Base-by-base conservation (phyloP, 2,888 invertebrate species). In the Trisateles emortualis region DNA sequence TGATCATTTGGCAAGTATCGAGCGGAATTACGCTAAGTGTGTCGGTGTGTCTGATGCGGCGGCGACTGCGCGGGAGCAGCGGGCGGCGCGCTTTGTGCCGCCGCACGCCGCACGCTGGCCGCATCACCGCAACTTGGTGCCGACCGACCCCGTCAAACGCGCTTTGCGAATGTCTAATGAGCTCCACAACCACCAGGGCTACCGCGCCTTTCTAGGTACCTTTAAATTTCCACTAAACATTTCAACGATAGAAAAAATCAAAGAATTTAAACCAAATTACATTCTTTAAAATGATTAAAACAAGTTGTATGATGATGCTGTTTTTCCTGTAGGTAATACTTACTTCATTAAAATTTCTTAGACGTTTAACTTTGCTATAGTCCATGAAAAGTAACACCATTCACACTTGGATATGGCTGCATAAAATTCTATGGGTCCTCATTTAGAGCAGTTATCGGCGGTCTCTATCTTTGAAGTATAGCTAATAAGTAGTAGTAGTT, bases 121-220 rank as follows among this genome's bases (percentile, higher is more conserved):
- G 32, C 43, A 17, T 45, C 68, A 68, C 75, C 74, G 72, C 72
- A 72, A 62, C 56, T 35, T 54, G 52, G 69, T 55, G 26, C 26
- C 26, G 26, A 8, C 26, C 64, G 52, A 59, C 58, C 29, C 47
- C 32, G 51, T 47, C 63, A 52, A 58, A 57, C 59, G 64, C 64
- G 58, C 43, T 38, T 58, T 41, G 74, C 81, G 87, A 79, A 86
- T 88, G 74, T 66, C 80, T 87, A 85, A 87, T 87, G 86, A 86
- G 83, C 72, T 70, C 49, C 58, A 40, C 59, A 61, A 14, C 49
- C 40, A 59, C 40, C 74, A 84, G 86, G 86, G 84, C 59, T 82
- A 49, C 43, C 68, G 32, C 58, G 30, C 11, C 10, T 3, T 50
- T 44, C 41, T 45, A 63, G 42, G 43, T 44, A 46, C 9, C 3